Evolutionary conservation across 2,113 vertebrate species (phyloP).

Genomic region (Callorhinus ursinus): DNA sequence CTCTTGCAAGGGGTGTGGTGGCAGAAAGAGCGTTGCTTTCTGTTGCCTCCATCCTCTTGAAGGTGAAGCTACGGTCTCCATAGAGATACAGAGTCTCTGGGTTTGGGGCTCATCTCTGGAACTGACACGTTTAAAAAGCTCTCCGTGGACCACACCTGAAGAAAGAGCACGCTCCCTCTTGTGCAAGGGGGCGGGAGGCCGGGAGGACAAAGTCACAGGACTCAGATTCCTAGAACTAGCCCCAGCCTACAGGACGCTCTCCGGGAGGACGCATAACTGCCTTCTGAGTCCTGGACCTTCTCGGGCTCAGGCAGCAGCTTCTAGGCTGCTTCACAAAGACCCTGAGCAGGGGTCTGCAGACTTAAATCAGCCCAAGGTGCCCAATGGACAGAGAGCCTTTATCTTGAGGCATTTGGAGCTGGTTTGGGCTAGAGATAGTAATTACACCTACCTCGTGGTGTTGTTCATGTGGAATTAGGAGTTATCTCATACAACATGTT

Average conservation of each 20-base stretch:
- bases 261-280: background rate
- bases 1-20: background rate
- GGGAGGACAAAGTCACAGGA: background rate
- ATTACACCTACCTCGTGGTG: background rate
- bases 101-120: conserved; percentile 44
- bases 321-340: background rate
- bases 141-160: background rate
- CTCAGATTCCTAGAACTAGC: background rate
- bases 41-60: conserved; percentile 26
- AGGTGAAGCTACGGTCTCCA: conserved; percentile 14
- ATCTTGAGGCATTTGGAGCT: background rate
- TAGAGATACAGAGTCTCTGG: conserved; percentile 12
- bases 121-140: conserved; percentile 37
- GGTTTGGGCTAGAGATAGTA: background rate
- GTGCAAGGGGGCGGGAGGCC: background rate
- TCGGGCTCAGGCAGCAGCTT: background rate
- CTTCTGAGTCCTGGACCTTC: background rate
- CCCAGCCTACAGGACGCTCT: background rate
- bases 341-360: background rate
- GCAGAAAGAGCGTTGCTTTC: background rate
- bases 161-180: background rate
- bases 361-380: background rate
- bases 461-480: background rate
- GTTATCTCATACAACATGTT: conserved; percentile 26
- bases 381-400: background rate